phyloP scores from a whole-genome alignment of 2,797 vertebrate genomes.

The Chiroxiphia lanceolata region DNA sequence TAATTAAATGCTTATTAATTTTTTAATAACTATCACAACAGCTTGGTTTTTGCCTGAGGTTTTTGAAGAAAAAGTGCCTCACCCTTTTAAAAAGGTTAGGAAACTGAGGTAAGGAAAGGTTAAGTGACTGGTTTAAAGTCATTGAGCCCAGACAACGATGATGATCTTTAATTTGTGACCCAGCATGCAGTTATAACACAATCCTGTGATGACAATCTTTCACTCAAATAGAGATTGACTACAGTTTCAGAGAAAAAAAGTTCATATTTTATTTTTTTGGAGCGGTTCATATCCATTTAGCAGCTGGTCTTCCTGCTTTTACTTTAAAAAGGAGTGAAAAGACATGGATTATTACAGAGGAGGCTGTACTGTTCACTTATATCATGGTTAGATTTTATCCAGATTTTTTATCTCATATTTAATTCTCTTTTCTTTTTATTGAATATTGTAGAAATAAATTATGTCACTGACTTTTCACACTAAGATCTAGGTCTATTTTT shows the following conservation, averaged over 20 bases:
- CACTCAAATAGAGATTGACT: not conserved
- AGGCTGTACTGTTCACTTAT: not conserved
- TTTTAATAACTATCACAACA: slow-evolving; percentile 1
- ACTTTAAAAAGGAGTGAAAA: not conserved
- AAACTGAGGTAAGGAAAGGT: not conserved
- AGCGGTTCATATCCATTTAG: not conserved
- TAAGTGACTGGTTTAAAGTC: not conserved
- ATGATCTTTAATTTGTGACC: not conserved
- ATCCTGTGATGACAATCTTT: not conserved
- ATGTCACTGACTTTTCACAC: not conserved
- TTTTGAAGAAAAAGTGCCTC: not conserved
- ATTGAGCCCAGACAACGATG: not conserved
- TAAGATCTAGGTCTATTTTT: not conserved
- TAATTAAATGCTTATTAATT: slow-evolving; percentile 43
- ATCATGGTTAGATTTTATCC: not conserved
- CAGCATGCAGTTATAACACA: not conserved
- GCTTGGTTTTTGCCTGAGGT: not conserved
- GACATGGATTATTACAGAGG: not conserved
- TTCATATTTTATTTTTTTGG: not conserved
- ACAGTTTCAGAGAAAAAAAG: not conserved
- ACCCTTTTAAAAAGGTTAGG: not conserved
- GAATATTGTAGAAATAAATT: not conserved
- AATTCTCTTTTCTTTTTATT: not conserved
- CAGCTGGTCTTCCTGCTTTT: not conserved
- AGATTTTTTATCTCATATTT: not conserved